phyloP scores from a whole-genome alignment of 2,888 invertebrate genomes.

The Eurytoma adleriae region DNA sequence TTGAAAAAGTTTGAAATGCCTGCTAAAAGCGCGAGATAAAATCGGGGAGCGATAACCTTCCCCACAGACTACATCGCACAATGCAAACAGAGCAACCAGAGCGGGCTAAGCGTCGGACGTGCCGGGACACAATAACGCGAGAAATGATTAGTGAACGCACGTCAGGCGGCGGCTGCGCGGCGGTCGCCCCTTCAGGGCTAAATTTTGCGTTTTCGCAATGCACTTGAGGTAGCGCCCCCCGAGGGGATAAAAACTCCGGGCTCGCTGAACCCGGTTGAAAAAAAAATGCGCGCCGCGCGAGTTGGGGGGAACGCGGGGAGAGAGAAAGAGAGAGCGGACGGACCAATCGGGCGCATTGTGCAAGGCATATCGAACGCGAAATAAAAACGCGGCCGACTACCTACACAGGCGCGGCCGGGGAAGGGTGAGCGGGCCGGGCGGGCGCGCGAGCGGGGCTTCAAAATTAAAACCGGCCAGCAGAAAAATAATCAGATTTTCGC shows the following conservation, averaged over 20 bases:
- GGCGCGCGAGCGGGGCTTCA: constrained; percentile 63
- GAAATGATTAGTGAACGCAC: constrained; percentile 31
- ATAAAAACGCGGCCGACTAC: constrained; percentile 60
- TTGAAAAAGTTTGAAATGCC: no score
- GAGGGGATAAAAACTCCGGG: constrained; percentile 28
- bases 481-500: constrained; percentile 75
- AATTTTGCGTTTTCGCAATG: constrained; percentile 48
- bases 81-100: constrained; percentile 1
- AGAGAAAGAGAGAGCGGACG: constrained; percentile 49
- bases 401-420: not conserved
- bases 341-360: constrained; percentile 64
- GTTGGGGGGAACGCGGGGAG: constrained; percentile 41
- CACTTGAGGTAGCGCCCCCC: constrained; percentile 38
- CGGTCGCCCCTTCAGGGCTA: constrained; percentile 7
- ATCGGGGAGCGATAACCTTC: no score
- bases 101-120: constrained; percentile 11
- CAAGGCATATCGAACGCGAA: constrained; percentile 64
- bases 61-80: no score
- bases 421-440: constrained; percentile 34
- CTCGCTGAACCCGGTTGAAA: not conserved
- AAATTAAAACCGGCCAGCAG: constrained; percentile 73
- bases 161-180: not conserved
- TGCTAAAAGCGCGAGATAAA: no score
- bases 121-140: constrained; percentile 25
- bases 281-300: constrained; percentile 7